Percentiles rank a stretch among this genome's conserved stretches.
Evolutionary conservation across 2,797 vertebrate genomes (phyloP).

Genomic region (Hypotaenidia philippensis): DNA sequence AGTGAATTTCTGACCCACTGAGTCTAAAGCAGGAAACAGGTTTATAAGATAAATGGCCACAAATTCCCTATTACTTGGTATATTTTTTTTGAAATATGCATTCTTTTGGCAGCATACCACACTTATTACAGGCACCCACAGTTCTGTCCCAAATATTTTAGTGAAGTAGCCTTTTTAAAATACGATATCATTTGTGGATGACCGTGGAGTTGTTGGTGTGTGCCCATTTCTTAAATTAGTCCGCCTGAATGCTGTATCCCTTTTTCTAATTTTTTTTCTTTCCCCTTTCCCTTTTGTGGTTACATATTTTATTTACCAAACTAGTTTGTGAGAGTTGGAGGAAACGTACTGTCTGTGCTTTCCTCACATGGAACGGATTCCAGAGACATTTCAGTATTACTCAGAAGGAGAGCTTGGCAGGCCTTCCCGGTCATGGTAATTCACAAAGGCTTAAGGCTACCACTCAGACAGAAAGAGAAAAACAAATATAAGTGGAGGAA

Average conservation of each 20-base stretch:
- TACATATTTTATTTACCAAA: conserved; percentile 48
- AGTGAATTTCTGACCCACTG: neutral
- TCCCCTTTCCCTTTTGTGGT: neutral
- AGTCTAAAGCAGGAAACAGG: conserved; percentile 27
- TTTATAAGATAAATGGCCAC: conserved; percentile 3
- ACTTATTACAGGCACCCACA: neutral
- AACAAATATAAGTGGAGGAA: neutral
- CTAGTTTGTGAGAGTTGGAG: conserved; percentile 1
- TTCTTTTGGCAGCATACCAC: neutral
- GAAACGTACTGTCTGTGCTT: conserved; percentile 21
- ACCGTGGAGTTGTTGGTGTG: neutral
- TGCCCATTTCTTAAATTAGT: conserved; percentile 22
- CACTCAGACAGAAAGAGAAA: conserved; percentile 45
- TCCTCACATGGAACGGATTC: conserved; percentile 20
- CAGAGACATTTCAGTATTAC: conserved; percentile 28
- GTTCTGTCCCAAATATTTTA: conserved; percentile 12
- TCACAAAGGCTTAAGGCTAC: conserved; percentile 29
- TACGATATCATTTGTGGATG: neutral
- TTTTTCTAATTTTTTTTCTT: rapidly evolving
- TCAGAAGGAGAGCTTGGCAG: conserved; percentile 47
- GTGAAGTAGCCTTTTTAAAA: neutral
- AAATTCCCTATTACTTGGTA: conserved; percentile 15
- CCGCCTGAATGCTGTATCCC: neutral
- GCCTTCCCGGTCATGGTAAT: neutral
- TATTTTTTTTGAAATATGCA: neutral